phyloP scores from a whole-genome alignment of 2,888 invertebrate genomes.

The Hyposoter dolosus region DNA sequence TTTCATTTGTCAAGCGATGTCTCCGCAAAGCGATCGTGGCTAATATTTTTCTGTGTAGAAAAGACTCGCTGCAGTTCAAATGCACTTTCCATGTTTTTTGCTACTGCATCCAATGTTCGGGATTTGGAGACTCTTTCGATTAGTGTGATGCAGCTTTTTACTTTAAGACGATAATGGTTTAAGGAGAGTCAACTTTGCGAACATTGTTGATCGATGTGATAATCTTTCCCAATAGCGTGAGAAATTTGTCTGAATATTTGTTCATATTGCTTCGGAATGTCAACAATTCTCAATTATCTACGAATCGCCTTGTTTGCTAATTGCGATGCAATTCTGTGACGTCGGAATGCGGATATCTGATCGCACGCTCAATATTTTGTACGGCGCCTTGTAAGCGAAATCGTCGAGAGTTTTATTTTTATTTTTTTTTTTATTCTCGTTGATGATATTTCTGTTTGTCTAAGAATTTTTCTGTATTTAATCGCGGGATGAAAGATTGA shows the following conservation, averaged over 20 bases:
- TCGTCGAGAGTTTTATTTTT: background rate
- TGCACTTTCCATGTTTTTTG: background rate
- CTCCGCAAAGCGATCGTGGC: too few relatives aligned
- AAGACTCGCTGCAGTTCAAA: background rate
- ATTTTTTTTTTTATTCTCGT: background rate
- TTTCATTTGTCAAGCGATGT: too few relatives aligned
- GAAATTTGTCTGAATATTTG: background rate
- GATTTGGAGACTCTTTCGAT: background rate
- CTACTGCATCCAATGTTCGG: background rate
- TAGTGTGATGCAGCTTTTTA: background rate
- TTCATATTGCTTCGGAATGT: conserved; percentile 1
- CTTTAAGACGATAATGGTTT: background rate
- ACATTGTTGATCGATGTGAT: background rate
- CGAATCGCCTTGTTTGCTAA: background rate
- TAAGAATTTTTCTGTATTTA: background rate
- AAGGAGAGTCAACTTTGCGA: background rate
- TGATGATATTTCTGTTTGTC: background rate
- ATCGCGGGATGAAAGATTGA: too few relatives aligned
- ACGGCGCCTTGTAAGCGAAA: background rate
- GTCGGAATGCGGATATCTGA: background rate
- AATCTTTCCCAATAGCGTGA: background rate
- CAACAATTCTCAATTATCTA: conserved; percentile 34
- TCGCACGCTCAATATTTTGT: background rate
- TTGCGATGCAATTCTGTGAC: conserved; percentile 27
- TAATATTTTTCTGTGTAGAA: too few relatives aligned